A percentile compares a stretch with the other conserved stretches of the same genome.
phyloP scores from a whole-genome alignment of 1,140 invertebrate species.

The Ceratitis capitata region DNA sequence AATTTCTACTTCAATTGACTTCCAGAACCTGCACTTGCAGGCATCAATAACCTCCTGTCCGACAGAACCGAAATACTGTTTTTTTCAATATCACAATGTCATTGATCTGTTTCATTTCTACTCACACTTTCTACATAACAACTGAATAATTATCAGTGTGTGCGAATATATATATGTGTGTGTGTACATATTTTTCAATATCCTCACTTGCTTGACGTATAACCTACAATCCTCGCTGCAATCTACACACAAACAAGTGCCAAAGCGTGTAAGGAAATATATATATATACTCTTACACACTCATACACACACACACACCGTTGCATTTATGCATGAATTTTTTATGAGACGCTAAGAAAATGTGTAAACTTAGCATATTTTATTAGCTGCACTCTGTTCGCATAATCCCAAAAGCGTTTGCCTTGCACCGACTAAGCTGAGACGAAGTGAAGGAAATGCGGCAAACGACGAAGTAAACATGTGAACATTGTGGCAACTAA shows the following conservation, averaged over 20 bases:
- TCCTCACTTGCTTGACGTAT: background rate
- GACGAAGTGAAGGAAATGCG: background rate
- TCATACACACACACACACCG: background rate
- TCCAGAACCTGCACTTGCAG: no score
- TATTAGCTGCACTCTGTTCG: constrained; percentile 32
- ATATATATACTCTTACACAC: background rate
- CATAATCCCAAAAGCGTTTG: constrained; percentile 18
- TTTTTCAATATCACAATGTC: background rate
- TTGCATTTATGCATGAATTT: background rate
- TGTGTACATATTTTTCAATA: background rate
- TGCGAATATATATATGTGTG: no score
- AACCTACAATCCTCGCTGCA: background rate
- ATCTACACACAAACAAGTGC: background rate
- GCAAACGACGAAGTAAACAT: no score
- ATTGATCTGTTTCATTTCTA: background rate
- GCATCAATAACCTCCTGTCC: background rate
- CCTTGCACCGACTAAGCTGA: background rate
- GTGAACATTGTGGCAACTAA: constrained; percentile 19
- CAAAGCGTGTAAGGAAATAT: background rate
- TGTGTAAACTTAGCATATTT: constrained; percentile 38
- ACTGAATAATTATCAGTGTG: no score
- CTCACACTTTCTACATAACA: background rate
- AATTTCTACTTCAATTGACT: no score
- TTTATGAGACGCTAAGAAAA: constrained; percentile 25
- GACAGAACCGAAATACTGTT: background rate